Base-by-base conservation (phyloP, 2,113 vertebrate genomes). In the Equus przewalskii region DNA sequence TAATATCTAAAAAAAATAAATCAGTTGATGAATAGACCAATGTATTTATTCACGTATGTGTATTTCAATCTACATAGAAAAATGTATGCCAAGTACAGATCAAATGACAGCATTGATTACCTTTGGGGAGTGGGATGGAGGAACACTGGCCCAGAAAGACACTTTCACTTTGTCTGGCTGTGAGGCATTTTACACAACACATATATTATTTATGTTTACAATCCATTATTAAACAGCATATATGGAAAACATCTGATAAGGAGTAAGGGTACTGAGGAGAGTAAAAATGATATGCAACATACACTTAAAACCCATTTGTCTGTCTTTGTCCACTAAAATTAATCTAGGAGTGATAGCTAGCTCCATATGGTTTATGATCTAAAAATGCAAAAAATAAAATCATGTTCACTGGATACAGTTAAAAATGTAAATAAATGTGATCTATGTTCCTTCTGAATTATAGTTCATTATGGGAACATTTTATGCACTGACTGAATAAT, bases 371-470 rank as follows among this genome's bases (percentile, higher is more conserved):
- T 46, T 60, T 89, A 44, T 86, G n/a, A 89, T 54, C 24, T 81
- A 80, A 94, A 80, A 75, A 56, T 60, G 12, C 6, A 75, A 81
- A 81, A 89, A 89, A 73, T 72, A 67, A 41, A 92, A 60, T 72
- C 21, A 64, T 41, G 28, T 49, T 94, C 56, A 73, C 12, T 80
- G 44, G 56, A 54, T 72, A 73, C 54, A 90, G 64, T 18, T 91
- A 65, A 85, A 91, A 86, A 51, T 85, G 36, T 70, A 85, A 94
- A 80, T 91, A 94, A 87, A 84, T 88, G 54, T 79, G 72, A 72
- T 84, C 51, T 69, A 26, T 76, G n/a, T 81, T 91, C 69, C 76
- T 88, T 91, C 7, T 49, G 75, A 92, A 89, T 89, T 92, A 89
- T 12, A 65, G 22, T 64, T 70, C 73, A 89, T 51, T 75, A 79